These are phyloP conservation scores for Brachionus paranguensis DNA, from an alignment of 1,140 invertebrate genomes.

Conservation along the genomic window DNA sequence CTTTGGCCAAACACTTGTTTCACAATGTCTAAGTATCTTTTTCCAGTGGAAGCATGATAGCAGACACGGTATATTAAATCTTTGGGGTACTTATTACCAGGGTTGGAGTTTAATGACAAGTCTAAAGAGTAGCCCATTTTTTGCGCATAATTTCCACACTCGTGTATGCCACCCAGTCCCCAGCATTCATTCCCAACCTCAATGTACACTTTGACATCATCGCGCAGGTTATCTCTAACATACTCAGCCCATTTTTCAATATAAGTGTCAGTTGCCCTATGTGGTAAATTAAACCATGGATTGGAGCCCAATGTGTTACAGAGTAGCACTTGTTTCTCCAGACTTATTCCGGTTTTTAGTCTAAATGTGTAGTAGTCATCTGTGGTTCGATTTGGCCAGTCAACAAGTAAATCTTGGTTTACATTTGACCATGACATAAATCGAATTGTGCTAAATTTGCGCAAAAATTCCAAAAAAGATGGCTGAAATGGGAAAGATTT, in stretches of 20 bases:
- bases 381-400: conserved; percentile 42
- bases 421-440: conserved; percentile 45
- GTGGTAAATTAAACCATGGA: conserved; percentile 46
- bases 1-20: not conserved
- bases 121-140: not conserved
- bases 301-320: conserved; percentile 43
- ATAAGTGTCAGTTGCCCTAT: conserved; percentile 45
- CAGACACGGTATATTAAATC: not conserved
- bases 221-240: conserved; percentile 42
- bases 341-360: conserved; percentile 41
- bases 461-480: conserved; percentile 43
- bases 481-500: conserved; percentile 45
- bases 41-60: not conserved
- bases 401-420: conserved; percentile 41
- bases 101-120: not conserved
- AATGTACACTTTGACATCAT: conserved; percentile 44
- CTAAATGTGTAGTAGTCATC: conserved; percentile 43
- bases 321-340: conserved; percentile 44
- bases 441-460: conserved; percentile 43
- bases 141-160: not conserved
- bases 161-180: not conserved
- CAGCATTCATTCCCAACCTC: conserved; percentile 16
- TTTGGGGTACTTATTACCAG: not conserved
- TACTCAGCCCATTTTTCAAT: conserved; percentile 43
- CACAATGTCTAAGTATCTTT: not conserved